Percentiles rank a stretch among this genome's conserved stretches.
Conservation (phyloP, 2,797 vertebrate genomes). For the Sebastes hopkinsi region DNA sequence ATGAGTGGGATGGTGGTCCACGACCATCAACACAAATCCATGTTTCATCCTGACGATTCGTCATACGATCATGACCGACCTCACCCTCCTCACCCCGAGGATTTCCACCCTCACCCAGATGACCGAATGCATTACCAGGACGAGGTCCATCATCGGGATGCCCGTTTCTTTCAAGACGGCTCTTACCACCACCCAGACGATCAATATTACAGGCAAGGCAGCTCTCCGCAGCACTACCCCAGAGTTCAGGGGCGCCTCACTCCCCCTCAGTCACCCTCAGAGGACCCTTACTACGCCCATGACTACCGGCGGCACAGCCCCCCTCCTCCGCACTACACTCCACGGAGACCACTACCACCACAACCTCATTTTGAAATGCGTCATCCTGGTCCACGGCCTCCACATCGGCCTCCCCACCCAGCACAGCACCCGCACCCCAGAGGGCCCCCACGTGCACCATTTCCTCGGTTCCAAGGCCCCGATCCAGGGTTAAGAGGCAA, state of each 20-base stretch:
- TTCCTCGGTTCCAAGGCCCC: constrained; percentile 78
- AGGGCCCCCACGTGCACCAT: constrained; percentile 63
- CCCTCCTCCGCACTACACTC: constrained; percentile 60
- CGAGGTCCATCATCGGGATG: constrained; percentile 13
- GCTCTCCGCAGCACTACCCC: constrained; percentile 64
- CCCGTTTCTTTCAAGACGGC: constrained; percentile 71
- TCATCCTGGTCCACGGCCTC: constrained; percentile 65
- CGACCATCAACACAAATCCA: constrained; percentile 76
- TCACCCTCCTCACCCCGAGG: constrained; percentile 24
- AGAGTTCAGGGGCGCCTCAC: constrained; percentile 72
- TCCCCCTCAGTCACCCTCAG: constrained; percentile 63
- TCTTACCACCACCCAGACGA: constrained; percentile 53
- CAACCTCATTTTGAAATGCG: constrained; percentile 68
- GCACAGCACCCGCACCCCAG: constrained; percentile 64
- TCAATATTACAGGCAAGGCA: constrained; percentile 60
- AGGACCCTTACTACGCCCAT: constrained; percentile 64
- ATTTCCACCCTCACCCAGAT: constrained; percentile 33
- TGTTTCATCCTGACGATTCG: constrained; percentile 53
- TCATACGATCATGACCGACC: constrained; percentile 25
- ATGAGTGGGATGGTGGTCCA: constrained; percentile 71
- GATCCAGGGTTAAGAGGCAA: constrained; percentile 86
- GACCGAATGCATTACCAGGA: constrained; percentile 59
- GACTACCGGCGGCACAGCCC: constrained; percentile 75
- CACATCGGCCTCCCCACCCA: constrained; percentile 67
- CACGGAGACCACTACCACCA: constrained; percentile 56